Conservation (phyloP, 2,113 vertebrate genomes). For the Calidris pugnax region DNA sequence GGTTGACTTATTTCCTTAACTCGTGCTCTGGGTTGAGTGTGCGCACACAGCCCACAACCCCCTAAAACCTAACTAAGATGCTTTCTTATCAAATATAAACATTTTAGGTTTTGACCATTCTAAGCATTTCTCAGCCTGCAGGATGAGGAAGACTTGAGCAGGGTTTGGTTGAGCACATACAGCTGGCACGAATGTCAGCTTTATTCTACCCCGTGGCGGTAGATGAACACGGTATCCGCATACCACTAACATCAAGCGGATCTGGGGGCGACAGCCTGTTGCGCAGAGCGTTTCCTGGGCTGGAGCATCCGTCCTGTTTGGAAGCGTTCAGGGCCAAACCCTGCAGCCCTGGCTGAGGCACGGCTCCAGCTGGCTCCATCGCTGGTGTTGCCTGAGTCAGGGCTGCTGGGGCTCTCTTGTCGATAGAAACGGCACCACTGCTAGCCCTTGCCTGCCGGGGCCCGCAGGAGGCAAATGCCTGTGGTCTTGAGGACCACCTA, state of each 20-base stretch:
- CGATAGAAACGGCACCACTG: neutral
- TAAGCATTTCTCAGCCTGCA: neutral
- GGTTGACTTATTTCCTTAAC: neutral
- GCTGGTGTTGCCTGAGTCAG: neutral
- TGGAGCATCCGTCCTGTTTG: neutral
- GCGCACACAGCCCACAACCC: neutral
- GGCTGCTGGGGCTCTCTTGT: neutral
- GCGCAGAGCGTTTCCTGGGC: neutral
- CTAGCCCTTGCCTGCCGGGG: fast-evolving
- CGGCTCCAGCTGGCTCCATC: neutral
- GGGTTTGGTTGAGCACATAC: neutral
- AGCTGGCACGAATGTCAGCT: neutral
- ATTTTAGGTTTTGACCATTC: neutral
- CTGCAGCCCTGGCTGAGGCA: neutral
- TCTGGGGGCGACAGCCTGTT: neutral
- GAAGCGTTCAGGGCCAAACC: neutral
- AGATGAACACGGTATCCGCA: neutral
- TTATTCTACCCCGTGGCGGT: neutral
- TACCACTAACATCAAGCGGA: neutral
- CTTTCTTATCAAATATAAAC: neutral
- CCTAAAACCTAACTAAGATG: neutral
- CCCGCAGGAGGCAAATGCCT: neutral
- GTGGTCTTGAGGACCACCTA: slow-evolving; percentile 27
- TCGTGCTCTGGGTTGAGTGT: fast-evolving
- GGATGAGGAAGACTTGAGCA: neutral